phyloP scores from a whole-genome alignment of 2,113 vertebrate species.

The Laticauda colubrina region DNA sequence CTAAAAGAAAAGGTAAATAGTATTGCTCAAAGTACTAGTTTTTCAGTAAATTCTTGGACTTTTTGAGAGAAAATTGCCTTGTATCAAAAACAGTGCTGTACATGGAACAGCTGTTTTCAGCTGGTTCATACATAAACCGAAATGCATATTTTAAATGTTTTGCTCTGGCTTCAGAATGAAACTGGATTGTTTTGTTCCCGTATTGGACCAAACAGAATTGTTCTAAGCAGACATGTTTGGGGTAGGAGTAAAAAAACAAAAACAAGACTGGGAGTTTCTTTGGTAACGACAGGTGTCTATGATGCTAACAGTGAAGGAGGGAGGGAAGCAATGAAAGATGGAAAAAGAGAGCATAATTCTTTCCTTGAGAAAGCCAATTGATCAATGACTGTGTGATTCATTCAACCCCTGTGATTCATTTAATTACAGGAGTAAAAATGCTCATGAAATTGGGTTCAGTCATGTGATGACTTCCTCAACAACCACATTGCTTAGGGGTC shows the following conservation, averaged over 20 bases:
- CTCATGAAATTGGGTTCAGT: not conserved
- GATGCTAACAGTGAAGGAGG: too few relatives aligned
- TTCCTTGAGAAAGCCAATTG: not conserved
- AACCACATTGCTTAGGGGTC: not conserved
- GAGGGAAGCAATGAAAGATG: too few relatives aligned
- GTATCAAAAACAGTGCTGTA: not conserved
- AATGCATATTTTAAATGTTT: not conserved
- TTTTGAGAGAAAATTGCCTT: not conserved
- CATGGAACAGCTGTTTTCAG: not conserved
- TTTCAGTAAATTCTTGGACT: not conserved
- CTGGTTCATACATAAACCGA: not conserved
- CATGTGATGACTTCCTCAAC: not conserved
- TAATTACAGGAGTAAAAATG: not conserved
- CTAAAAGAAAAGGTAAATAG: conserved; percentile 93
- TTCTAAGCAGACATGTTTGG: not conserved
- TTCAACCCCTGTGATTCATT: not conserved
- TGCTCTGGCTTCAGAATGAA: not conserved
- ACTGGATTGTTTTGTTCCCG: not conserved
- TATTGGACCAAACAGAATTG: not conserved
- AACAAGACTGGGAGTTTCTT: too few relatives aligned
- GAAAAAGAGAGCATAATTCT: too few relatives aligned
- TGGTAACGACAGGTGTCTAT: too few relatives aligned
- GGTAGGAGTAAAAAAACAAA: too few relatives aligned
- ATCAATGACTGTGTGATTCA: not conserved
- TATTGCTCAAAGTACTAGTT: not conserved